A percentile compares a stretch with the other conserved stretches of the same genome.
These are phyloP conservation scores for Thinocorus orbignyianus DNA, from an alignment of 2,113 vertebrate genomes.

Conservation along the genomic window DNA sequence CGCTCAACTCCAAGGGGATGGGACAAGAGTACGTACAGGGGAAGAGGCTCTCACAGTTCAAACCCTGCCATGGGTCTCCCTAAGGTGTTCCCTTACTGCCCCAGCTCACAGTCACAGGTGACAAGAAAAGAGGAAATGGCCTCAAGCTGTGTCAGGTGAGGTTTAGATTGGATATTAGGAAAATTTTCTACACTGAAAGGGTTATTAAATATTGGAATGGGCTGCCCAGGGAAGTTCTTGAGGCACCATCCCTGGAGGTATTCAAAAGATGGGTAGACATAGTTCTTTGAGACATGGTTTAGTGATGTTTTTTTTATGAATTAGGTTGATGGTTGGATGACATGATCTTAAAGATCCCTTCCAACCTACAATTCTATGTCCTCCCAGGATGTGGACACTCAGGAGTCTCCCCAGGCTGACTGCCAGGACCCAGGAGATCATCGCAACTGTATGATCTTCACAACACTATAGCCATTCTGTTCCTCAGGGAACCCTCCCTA, in stretches of 20 bases:
- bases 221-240: too few species aligned
- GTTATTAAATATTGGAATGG: too few species aligned
- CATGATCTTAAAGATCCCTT: too few species aligned
- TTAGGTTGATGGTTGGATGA: too few species aligned
- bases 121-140: too few species aligned
- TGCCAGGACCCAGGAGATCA: accelerated
- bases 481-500: background rate
- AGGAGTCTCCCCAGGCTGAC: background rate
- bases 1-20: background rate
- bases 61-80: background rate
- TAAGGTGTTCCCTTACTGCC: background rate
- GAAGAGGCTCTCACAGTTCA: background rate
- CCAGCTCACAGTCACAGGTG: background rate
- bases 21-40: accelerated
- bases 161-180: too few species aligned
- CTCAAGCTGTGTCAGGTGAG: too few species aligned
- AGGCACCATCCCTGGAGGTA: too few species aligned
- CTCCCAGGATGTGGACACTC: background rate
- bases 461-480: background rate
- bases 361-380: background rate
- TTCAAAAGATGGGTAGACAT: too few species aligned
- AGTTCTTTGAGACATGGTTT: too few species aligned
- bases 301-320: too few species aligned
- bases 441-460: background rate
- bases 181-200: too few species aligned